Conservation (phyloP, 2,113 vertebrate species). For the Xerus inauris region DNA sequence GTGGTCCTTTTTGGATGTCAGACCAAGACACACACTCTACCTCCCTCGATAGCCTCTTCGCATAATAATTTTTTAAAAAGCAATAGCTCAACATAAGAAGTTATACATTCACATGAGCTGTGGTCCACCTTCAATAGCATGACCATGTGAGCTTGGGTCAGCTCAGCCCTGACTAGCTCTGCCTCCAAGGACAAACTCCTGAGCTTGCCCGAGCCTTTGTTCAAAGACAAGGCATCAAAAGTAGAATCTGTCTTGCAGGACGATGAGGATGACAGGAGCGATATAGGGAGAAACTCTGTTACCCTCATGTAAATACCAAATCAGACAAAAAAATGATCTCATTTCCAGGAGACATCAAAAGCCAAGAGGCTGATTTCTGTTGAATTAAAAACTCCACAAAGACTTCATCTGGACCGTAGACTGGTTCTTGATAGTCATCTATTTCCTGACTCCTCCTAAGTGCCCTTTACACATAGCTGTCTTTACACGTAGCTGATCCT, state of each 20-base stretch:
- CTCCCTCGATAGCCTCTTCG: background rate
- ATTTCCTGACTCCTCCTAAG: background rate
- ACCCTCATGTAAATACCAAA: background rate
- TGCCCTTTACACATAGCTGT: fast-evolving
- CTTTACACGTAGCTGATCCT: background rate
- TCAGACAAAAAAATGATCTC: background rate
- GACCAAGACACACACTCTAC: background rate
- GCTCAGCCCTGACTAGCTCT: background rate
- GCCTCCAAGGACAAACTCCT: background rate
- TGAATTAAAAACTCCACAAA: background rate
- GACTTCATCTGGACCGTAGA: background rate
- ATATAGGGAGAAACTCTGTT: background rate
- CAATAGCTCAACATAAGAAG: background rate
- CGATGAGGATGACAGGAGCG: background rate
- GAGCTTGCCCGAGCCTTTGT: background rate
- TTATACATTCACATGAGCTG: background rate
- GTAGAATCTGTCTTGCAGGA: background rate
- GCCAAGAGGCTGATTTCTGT: constrained; percentile 1
- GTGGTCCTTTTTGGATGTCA: background rate
- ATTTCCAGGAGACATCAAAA: constrained; percentile 40
- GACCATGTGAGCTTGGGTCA: background rate
- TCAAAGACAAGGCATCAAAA: background rate
- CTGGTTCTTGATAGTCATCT: constrained; percentile 10
- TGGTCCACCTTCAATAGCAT: background rate
- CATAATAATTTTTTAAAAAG: background rate